These are phyloP conservation scores for Bombus pascuorum DNA, from an alignment of 1,140 invertebrate species.

Conservation along the genomic window DNA sequence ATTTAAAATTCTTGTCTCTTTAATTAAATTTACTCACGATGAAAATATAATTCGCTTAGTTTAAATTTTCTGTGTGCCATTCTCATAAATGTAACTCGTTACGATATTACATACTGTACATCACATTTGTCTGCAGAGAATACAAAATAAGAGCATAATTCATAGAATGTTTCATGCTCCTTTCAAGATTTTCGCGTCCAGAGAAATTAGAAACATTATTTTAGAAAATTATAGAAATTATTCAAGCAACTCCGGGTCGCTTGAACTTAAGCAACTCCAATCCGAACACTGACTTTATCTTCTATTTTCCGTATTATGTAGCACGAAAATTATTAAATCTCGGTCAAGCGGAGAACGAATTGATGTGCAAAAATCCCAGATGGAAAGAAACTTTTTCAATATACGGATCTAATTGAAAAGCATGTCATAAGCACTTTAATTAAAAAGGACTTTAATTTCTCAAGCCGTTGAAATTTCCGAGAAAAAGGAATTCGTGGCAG, in stretches of 20 bases:
- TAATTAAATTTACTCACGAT: background rate
- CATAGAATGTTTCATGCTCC: background rate
- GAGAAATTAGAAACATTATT: background rate
- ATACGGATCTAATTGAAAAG: too few species aligned
- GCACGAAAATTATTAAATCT: background rate
- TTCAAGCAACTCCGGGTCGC: too few species aligned
- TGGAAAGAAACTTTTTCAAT: too few species aligned
- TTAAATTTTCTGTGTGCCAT: background rate
- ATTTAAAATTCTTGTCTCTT: background rate
- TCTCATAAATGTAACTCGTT: background rate
- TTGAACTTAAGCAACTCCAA: too few species aligned
- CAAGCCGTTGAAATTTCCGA: background rate
- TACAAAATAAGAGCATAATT: background rate
- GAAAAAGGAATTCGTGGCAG: too few species aligned
- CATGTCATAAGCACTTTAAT: slow-evolving; percentile 12
- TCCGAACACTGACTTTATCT: background rate
- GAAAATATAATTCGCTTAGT: background rate
- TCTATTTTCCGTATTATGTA: too few species aligned
- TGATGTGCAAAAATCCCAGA: background rate
- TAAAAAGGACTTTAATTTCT: slow-evolving; percentile 18
- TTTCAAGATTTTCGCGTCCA: background rate
- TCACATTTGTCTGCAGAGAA: too few species aligned
- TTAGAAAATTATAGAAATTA: background rate
- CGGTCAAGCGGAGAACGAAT: background rate
- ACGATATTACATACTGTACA: background rate